Percentiles rank a stretch among this genome's conserved stretches.
Evolutionary conservation across 2,888 invertebrate genomes (phyloP).

Genomic region (Lasioglossum marginatum): DNA sequence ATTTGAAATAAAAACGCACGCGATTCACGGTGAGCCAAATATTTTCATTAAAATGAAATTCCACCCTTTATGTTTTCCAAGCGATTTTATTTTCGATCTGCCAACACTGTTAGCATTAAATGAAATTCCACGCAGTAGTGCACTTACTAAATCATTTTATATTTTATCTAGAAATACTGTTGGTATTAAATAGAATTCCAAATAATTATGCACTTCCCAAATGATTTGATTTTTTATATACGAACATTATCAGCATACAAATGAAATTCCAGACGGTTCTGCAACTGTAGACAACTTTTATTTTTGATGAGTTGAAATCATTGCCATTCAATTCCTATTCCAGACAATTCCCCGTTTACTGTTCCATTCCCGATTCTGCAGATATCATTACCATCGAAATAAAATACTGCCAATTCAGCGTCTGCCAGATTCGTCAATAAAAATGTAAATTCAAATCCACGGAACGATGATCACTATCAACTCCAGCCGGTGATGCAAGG

Average conservation of each 20-base stretch:
- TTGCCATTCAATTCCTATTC: not conserved
- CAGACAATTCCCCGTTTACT: not conserved
- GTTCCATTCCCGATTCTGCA: not conserved
- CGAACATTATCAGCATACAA: too few relatives aligned
- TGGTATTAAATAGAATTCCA: too few relatives aligned
- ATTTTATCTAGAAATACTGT: too few relatives aligned
- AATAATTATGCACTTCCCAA: too few relatives aligned
- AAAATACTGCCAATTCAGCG: not conserved
- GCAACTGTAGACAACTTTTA: not conserved
- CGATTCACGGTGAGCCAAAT: not conserved
- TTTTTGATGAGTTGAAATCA: not conserved
- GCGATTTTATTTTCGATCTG: not conserved
- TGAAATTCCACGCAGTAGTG: not conserved
- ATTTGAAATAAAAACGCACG: not conserved
- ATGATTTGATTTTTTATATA: too few relatives aligned
- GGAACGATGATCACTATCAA: not conserved
- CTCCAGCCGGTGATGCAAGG: not conserved
- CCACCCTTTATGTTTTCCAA: not conserved
- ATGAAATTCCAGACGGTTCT: not conserved
- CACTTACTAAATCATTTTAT: too few relatives aligned
- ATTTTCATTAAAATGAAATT: not conserved
- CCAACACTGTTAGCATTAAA: not conserved
- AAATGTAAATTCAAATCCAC: not conserved
- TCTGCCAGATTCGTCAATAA: constrained; percentile 1
- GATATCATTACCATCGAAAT: not conserved